phyloP scores from a whole-genome alignment of 1,140 invertebrate genomes.

The Cydia fagiglandana region DNA sequence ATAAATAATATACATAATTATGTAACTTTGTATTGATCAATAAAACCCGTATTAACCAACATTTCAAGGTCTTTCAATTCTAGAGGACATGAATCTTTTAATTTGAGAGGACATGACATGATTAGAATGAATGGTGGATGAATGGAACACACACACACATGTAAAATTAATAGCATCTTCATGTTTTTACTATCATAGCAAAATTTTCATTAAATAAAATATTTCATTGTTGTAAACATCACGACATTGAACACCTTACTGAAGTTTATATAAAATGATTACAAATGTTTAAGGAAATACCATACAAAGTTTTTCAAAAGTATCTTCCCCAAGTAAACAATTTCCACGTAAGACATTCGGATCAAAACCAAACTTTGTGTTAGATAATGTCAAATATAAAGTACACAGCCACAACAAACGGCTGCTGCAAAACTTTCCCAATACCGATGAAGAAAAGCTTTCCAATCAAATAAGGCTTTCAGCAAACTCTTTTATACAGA shows the following conservation, averaged over 20 bases:
- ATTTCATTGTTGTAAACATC: no score
- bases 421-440: conserved; percentile 9
- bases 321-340: background rate
- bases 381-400: conserved; percentile 16
- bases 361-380: background rate
- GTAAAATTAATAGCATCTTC: no score
- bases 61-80: no score
- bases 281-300: background rate
- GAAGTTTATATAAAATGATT: background rate
- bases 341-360: background rate
- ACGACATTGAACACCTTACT: background rate
- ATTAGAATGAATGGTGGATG: no score
- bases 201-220: no score
- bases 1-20: no score
- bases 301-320: background rate
- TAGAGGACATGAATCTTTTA: no score
- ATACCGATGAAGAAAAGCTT: conserved; percentile 29
- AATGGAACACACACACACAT: no score
- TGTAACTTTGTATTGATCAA: no score
- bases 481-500: conserved; percentile 23
- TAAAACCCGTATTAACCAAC: no score
- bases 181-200: no score
- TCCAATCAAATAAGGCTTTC: conserved; percentile 32
- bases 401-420: background rate
- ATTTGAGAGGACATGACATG: no score